Base-by-base conservation (phyloP, 2,888 invertebrate species). In the Diploptera punctata region DNA sequence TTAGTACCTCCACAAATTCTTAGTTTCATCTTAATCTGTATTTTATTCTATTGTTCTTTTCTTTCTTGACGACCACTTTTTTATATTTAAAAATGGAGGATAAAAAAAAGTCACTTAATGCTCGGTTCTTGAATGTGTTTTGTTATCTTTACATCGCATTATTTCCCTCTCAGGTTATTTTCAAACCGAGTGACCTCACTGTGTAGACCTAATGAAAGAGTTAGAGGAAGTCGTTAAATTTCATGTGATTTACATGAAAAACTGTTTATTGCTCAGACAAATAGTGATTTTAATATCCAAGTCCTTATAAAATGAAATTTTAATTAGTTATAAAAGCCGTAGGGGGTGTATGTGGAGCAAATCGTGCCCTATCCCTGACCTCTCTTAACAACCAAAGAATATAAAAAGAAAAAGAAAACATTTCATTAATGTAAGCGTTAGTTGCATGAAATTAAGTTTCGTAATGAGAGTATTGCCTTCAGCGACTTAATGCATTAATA, bases 381-480 rank as follows among this genome's bases (percentile, higher is more conserved):
- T 57, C n/a, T 57, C n/a, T 9, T 29, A 21, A n/a, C n/a, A n/a
- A n/a, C n/a, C n/a, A n/a, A n/a, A n/a, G n/a, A n/a, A n/a, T 33
- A 10, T 33, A 10, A 33, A 10, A 29, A 10, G 57, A 57, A 57
- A 26, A 57, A 57, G 29, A 24, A n/a, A 57, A 57, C 29, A 57
- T 57, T 33, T 10, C 10, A 7, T 33, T 5, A 33, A 33, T 33
- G 33, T 10, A 10, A 33, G 10, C 33, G 33, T 33, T 57, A 57
- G 24, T 7, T 57, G 29, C 57, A 57, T 57, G 52, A 52, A 33
- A 52, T 57, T 2, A 57, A 57, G 31, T 57, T 57, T 57, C 57
- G 31, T 29, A 21, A 57, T 24, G 18, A 29, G 31, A 57, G 29
- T 7, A 16, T 52, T n/a, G 29, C 57, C 57, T 18, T 3, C 29